These are phyloP conservation scores for Colistium nudipinnis DNA, from an alignment of 2,113 vertebrate genomes.

Conservation along the genomic window DNA sequence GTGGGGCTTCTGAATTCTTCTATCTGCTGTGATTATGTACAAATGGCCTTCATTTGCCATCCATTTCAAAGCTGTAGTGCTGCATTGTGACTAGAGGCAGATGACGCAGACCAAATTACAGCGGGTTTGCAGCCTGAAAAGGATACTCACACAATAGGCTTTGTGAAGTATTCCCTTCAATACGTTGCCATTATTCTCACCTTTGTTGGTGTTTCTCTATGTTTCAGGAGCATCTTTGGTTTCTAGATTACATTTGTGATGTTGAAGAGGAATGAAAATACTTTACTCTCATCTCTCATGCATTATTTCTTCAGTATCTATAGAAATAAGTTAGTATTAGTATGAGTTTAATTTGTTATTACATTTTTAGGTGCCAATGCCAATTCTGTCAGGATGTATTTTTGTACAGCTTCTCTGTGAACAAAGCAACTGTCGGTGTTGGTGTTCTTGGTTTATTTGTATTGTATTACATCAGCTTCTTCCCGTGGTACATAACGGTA, in stretches of 20 bases:
- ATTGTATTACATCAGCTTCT: not conserved
- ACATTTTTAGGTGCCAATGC: conserved; percentile 42
- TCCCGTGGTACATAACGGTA: not conserved
- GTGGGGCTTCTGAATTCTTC: conserved; percentile 77
- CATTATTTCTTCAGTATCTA: conserved; percentile 52
- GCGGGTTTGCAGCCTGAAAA: conserved; percentile 80
- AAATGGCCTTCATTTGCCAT: conserved; percentile 84
- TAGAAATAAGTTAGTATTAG: conserved; percentile 54
- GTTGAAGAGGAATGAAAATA: conserved; percentile 44
- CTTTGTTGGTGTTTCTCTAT: conserved; percentile 80
- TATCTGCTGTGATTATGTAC: conserved; percentile 81
- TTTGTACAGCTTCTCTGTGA: conserved; percentile 6
- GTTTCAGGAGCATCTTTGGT: conserved; percentile 79
- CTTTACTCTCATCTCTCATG: conserved; percentile 52
- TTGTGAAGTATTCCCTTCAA: conserved; percentile 81
- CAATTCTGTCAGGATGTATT: conserved; percentile 39
- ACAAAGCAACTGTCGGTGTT: conserved; percentile 1
- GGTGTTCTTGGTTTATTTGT: not conserved
- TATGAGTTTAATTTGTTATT: conserved; percentile 6
- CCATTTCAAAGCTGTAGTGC: conserved; percentile 81
- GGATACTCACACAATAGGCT: conserved; percentile 81
- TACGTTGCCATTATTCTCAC: conserved; percentile 78
- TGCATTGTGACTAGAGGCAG: conserved; percentile 79
- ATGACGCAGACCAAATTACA: conserved; percentile 80
- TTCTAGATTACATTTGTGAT: conserved; percentile 73